Evolutionary conservation across 2,888 invertebrate genomes (phyloP), one percentile per base, ranked within the genome.

Genomic region (Mesorhabditis sp.): DNA sequence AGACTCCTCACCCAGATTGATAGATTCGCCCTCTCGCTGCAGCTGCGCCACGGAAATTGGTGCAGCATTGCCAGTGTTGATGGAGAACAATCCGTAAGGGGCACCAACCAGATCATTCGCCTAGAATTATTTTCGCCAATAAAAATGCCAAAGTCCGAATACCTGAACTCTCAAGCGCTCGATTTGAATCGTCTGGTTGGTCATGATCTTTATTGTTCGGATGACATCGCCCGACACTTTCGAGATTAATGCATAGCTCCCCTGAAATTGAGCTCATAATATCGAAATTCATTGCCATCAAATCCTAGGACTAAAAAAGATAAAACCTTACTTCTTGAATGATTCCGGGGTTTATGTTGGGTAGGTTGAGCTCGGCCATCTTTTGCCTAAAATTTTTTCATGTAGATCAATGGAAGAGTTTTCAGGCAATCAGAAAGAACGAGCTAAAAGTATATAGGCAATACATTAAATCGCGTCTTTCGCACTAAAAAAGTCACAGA

Each of bases 11-110:
- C 58, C 15, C 44, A n/a, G 44, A 10, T 66, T 45, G 15, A 15
- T 45, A 7, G 28, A 44, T 7, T 41, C 43, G 6, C 28, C 28
- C 28, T 42, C 28, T 15, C 41, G 13, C 13, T 61, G 5, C 7
- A 72, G 64, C 28, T 70, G 43, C 7, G 70, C 73, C 6, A 67
- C 69, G 13, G 72, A 65, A 66, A 76, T 66, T 43, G 72, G 71
- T 10, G 58, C 10, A 43, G 69, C 72, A 43, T 72, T 70, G 28
- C 69, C 73, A 41, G 64, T 66, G 10, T 70, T 72, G 10, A 83
- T 77, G 62, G 81, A 80, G 73, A 83, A 83, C n/a, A 83, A 72
- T 4, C 83, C 83, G 67, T 74, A 81, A 2, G 76, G 81, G 45
- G 79, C 72, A 4, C 82, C 83, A 68, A 83, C 70, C 63, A 28